A percentile compares a stretch with the other conserved stretches of the same genome.
phyloP scores from a whole-genome alignment of 2,888 invertebrate species.

The Thereva unica region DNA sequence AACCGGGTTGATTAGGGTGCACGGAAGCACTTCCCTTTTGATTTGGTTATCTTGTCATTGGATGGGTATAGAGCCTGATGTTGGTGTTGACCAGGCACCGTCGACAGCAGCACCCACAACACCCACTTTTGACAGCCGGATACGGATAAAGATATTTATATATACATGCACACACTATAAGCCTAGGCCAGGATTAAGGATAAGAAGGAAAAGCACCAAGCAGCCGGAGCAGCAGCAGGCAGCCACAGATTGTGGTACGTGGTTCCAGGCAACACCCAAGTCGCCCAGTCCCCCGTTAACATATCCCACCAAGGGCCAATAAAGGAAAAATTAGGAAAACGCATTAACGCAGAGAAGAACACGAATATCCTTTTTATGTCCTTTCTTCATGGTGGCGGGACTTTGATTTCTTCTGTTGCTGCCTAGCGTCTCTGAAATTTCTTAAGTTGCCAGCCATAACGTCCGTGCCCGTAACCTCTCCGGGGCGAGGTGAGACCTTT shows the following conservation, averaged over 20 bases:
- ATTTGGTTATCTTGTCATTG: slow-evolving; percentile 37
- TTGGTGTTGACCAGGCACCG: too few relatives aligned
- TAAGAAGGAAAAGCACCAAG: too few relatives aligned
- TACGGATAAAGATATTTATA: too few relatives aligned
- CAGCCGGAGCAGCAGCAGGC: too few relatives aligned
- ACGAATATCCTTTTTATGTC: slow-evolving; percentile 53
- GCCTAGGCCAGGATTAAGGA: too few relatives aligned
- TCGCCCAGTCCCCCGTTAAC: neutral
- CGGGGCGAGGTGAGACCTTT: neutral
- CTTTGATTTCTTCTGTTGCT: slow-evolving; percentile 29
- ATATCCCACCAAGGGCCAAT: slow-evolving; percentile 31
- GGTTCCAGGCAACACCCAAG: neutral
- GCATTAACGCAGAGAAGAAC: slow-evolving; percentile 49
- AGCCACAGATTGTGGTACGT: slow-evolving; percentile 18
- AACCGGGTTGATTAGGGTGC: neutral
- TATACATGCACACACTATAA: too few relatives aligned
- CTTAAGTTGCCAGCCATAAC: neutral
- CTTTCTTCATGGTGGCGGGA: slow-evolving; percentile 22
- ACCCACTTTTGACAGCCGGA: too few relatives aligned
- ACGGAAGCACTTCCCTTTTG: slow-evolving; percentile 22
- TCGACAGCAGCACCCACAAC: too few relatives aligned
- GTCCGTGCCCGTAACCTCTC: too few relatives aligned
- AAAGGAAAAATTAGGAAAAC: slow-evolving; percentile 46
- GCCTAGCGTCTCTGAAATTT: slow-evolving; percentile 18
- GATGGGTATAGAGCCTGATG: too few relatives aligned